A percentile compares a stretch with the other conserved stretches of the same genome.
Conservation (phyloP, 2,797 vertebrate species). For the Muscicapa striata region DNA sequence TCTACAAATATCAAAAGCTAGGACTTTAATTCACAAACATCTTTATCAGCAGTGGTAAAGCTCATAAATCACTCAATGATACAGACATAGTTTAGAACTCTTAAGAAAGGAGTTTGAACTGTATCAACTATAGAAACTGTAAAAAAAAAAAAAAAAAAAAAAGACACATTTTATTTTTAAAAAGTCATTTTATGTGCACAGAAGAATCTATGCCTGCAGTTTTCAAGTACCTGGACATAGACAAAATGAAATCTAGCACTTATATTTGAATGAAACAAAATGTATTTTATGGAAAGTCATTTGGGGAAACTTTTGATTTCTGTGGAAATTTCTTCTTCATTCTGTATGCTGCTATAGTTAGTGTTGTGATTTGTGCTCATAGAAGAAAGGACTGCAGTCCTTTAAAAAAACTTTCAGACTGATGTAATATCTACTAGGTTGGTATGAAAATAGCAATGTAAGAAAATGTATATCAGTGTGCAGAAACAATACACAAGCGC, state of each 20-base stretch:
- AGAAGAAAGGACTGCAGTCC: not conserved
- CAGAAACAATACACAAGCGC: not conserved
- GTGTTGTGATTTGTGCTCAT: not conserved
- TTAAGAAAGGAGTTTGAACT: not conserved
- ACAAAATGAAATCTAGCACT: not conserved
- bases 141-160: not conserved
- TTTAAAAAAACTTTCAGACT: not conserved
- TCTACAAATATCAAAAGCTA: slow-evolving; percentile 23
- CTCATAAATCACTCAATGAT: not conserved
- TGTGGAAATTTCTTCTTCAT: not conserved
- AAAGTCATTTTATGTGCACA: accelerated
- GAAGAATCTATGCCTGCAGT: not conserved
- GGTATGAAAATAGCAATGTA: not conserved
- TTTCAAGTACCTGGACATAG: not conserved
- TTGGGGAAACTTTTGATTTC: not conserved
- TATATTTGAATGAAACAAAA: not conserved
- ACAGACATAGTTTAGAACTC: not conserved
- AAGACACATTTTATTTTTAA: not conserved
- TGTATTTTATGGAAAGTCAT: not conserved
- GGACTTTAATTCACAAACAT: slow-evolving; percentile 9
- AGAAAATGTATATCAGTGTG: not conserved
- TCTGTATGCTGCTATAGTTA: not conserved
- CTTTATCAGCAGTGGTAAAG: slow-evolving; percentile 13
- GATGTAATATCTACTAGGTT: not conserved
- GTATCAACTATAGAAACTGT: not conserved